Conservation (phyloP, 2,113 vertebrate genomes). For the Myanophis thanlyinensis region DNA sequence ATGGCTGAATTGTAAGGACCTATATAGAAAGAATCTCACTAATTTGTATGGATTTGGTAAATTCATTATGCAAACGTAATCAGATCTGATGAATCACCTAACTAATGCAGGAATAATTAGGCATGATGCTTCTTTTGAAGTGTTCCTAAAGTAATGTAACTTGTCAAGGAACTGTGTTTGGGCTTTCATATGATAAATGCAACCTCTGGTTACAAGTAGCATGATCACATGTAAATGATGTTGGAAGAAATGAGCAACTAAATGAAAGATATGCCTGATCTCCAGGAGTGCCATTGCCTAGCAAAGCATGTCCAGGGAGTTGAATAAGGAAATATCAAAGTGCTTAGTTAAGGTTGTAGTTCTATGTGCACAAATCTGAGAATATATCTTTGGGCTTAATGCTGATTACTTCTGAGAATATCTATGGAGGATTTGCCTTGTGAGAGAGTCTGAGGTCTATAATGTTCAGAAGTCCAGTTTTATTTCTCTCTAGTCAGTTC, state of each 20-base stretch:
- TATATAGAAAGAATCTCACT: slow-evolving; percentile 73
- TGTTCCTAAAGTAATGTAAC: slow-evolving; percentile 59
- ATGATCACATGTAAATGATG: not conserved
- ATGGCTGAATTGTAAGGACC: slow-evolving; percentile 75
- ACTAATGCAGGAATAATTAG: slow-evolving; percentile 77
- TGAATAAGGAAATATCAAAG: no score
- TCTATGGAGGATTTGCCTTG: not conserved
- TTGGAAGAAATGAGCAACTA: not conserved
- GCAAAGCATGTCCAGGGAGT: not conserved
- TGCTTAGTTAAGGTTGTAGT: not conserved
- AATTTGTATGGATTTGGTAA: slow-evolving; percentile 73
- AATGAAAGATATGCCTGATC: not conserved
- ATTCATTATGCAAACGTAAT: slow-evolving; percentile 76
- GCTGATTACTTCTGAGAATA: not conserved
- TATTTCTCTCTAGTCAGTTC: not conserved
- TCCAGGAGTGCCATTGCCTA: fast-evolving
- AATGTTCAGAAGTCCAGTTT: not conserved
- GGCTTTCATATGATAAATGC: not conserved
- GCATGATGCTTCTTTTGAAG: slow-evolving; percentile 71
- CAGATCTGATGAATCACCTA: slow-evolving; percentile 77
- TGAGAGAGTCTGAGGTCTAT: not conserved
- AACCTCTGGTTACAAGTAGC: not conserved
- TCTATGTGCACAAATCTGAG: not conserved
- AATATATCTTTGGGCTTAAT: not conserved
- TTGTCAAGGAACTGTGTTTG: slow-evolving; percentile 53